Evolutionary conservation across 2,888 invertebrate species (phyloP).

Genomic region (Caenorhabditis virilis): DNA sequence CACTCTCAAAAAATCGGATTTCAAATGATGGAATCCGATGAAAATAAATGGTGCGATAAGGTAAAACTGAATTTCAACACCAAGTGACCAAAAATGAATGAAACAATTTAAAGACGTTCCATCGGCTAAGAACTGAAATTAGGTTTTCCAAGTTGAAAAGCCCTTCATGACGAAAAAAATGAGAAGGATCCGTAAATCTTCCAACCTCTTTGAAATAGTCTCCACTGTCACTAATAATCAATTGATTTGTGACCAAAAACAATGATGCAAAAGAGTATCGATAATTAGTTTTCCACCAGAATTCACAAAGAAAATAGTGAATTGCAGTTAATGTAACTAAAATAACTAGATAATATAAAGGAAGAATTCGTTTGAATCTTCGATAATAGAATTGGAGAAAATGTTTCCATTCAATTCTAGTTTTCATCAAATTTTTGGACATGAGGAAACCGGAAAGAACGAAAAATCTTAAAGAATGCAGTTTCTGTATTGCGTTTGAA

Average conservation of each 20-base stretch:
- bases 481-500: too few relatives aligned
- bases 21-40: constrained; percentile 13
- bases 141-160: too few relatives aligned
- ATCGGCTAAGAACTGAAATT: constrained; percentile 27
- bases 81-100: constrained; percentile 32
- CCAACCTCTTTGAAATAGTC: constrained; percentile 33
- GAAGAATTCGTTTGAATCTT: constrained; percentile 14
- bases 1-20: constrained; percentile 12
- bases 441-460: constrained; percentile 14
- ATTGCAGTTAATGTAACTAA: constrained; percentile 1
- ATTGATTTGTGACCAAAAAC: constrained; percentile 21
- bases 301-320: constrained; percentile 7
- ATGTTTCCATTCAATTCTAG: neutral
- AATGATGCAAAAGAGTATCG: constrained; percentile 21
- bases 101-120: constrained; percentile 31
- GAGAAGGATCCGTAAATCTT: too few relatives aligned
- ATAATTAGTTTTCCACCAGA: constrained; percentile 12
- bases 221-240: constrained; percentile 17
- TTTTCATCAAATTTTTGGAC: neutral
- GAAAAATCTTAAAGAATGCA: constrained; percentile 8
- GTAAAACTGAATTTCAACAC: constrained; percentile 37
- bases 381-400: constrained; percentile 6
- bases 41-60: constrained; percentile 33
- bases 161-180: too few relatives aligned
- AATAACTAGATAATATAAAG: constrained; percentile 17